These are phyloP conservation scores for Heliangelus exortis DNA, from an alignment of 2,797 vertebrate species.

Conservation along the genomic window DNA sequence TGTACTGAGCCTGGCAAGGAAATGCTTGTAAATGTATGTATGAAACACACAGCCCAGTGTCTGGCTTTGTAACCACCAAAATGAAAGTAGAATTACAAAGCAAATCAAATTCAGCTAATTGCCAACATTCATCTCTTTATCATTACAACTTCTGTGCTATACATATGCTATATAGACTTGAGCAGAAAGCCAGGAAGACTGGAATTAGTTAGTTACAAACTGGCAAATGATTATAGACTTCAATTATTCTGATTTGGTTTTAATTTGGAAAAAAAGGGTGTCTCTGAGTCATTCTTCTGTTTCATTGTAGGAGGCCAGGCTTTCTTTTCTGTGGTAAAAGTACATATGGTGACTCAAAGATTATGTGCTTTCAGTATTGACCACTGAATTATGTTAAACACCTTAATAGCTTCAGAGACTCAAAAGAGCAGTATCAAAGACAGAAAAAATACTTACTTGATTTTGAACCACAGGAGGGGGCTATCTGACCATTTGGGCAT, in stretches of 20 bases:
- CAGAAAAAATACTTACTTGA: slow-evolving; percentile 86
- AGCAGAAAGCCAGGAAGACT: background rate
- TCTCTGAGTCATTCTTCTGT: slow-evolving; percentile 25
- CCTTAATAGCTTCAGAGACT: background rate
- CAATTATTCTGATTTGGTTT: background rate
- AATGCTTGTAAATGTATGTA: background rate
- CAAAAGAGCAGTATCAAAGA: background rate
- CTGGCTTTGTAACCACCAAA: background rate
- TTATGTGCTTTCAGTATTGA: slow-evolving; percentile 25
- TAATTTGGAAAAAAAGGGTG: background rate
- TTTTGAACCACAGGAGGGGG: slow-evolving; percentile 94
- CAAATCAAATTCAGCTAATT: background rate
- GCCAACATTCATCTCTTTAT: background rate
- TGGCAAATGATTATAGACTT: background rate
- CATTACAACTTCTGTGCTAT: background rate
- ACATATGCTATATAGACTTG: fast-evolving
- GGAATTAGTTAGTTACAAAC: background rate
- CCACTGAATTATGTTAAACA: background rate
- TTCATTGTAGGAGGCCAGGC: background rate
- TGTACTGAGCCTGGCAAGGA: background rate
- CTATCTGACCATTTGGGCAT: slow-evolving; percentile 93
- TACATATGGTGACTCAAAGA: background rate
- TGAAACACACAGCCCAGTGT: background rate
- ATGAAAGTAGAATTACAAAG: background rate
- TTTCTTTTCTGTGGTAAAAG: slow-evolving; percentile 48